Conservation (phyloP, 2,113 vertebrate genomes). For the Enhydra lutris region DNA sequence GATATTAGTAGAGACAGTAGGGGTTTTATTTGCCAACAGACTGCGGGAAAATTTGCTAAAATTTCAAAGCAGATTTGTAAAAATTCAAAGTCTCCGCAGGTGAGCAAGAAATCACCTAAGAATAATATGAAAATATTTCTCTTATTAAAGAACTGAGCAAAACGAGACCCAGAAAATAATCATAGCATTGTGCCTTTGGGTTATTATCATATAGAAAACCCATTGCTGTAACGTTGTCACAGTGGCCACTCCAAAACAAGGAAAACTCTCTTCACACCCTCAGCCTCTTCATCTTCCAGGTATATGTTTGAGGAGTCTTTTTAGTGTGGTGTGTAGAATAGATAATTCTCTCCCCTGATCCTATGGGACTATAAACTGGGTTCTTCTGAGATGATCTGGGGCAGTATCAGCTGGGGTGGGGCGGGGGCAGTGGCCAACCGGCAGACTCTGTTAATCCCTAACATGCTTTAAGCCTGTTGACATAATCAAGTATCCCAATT, state of each 20-base stretch:
- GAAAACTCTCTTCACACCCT: not conserved
- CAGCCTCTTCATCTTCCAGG: not conserved
- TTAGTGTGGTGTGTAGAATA: not conserved
- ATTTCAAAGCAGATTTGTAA: not conserved
- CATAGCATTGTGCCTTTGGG: not conserved
- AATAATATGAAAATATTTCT: not conserved
- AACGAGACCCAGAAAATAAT: not conserved
- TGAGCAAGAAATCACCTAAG: not conserved
- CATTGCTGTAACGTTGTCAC: not conserved
- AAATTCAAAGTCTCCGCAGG: not conserved
- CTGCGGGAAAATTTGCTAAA: not conserved
- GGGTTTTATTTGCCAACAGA: not conserved
- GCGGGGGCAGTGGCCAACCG: accelerated
- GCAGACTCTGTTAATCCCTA: not conserved
- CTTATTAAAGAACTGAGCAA: not conserved
- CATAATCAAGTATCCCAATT: not conserved
- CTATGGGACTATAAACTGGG: not conserved
- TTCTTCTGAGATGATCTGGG: not conserved
- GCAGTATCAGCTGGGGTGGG: not conserved
- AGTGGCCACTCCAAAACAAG: not conserved
- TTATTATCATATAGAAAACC: not conserved
- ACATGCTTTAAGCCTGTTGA: not conserved
- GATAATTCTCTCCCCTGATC: not conserved
- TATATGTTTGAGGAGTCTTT: not conserved
- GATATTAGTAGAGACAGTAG: not conserved